Evolutionary conservation across 2,797 vertebrate genomes (phyloP).

Genomic region (Columba guinea): DNA sequence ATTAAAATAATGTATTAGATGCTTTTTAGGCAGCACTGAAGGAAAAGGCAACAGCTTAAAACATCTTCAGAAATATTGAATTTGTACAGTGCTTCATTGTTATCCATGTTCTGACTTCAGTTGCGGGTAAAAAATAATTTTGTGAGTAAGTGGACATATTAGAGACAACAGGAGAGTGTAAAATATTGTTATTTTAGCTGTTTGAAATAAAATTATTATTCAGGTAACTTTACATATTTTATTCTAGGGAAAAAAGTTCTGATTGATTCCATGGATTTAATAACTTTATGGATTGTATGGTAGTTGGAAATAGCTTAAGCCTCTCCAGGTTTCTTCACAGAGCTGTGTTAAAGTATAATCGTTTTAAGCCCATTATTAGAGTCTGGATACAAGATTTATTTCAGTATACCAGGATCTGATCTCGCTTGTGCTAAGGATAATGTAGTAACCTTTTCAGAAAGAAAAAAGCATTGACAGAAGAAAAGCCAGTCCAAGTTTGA

Average conservation of each 20-base stretch:
- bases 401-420: neutral
- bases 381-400: neutral
- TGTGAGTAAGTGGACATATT: neutral
- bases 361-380: neutral
- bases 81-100: neutral
- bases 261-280: neutral
- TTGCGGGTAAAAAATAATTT: neutral
- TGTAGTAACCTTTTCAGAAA: neutral
- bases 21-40: neutral
- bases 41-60: neutral
- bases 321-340: neutral
- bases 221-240: neutral
- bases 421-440: neutral
- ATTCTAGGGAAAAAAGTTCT: neutral
- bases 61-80: neutral
- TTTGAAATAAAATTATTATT: neutral
- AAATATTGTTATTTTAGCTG: neutral
- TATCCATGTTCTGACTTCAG: neutral
- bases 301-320: neutral
- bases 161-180: neutral
- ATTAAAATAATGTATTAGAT: neutral
- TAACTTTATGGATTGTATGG: accelerated
- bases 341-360: neutral
- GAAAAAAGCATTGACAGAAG: neutral
- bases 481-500: neutral